Percentiles rank a stretch among this genome's conserved stretches.
These are phyloP conservation scores for Vidua chalybeata DNA, from an alignment of 2,113 vertebrate genomes.

Conservation along the genomic window DNA sequence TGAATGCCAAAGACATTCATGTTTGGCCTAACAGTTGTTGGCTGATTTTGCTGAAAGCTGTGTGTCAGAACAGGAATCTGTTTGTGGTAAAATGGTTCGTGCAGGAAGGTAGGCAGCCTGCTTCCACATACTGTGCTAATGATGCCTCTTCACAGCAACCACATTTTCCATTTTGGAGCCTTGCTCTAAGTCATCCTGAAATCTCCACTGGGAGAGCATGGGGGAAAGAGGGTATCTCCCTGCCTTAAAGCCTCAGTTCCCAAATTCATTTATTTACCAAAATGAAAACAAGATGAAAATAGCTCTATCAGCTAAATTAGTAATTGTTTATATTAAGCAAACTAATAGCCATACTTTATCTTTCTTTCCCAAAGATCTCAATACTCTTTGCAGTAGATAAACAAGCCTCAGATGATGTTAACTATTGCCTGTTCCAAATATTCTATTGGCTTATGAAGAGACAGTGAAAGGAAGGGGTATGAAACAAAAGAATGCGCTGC, in stretches of 20 bases:
- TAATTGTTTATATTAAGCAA: not conserved
- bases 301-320: not conserved
- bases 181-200: not conserved
- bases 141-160: not conserved
- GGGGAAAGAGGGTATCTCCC: not conserved
- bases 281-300: not conserved
- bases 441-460: not conserved
- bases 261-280: not conserved
- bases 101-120: conserved; percentile 7
- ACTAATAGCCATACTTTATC: not conserved
- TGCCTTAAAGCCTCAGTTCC: not conserved
- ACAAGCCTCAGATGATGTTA: not conserved
- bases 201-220: not conserved
- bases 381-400: not conserved
- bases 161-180: not conserved
- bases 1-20: conserved; percentile 2
- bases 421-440: not conserved
- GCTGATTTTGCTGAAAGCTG: conserved; percentile 41
- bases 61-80: conserved; percentile 5
- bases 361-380: not conserved
- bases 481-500: not conserved
- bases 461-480: not conserved
- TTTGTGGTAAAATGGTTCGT: not conserved
- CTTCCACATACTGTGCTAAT: not conserved
- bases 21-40: conserved; percentile 41